Base-by-base conservation (phyloP, 2,113 vertebrate genomes). In the Oplegnathus fasciatus region DNA sequence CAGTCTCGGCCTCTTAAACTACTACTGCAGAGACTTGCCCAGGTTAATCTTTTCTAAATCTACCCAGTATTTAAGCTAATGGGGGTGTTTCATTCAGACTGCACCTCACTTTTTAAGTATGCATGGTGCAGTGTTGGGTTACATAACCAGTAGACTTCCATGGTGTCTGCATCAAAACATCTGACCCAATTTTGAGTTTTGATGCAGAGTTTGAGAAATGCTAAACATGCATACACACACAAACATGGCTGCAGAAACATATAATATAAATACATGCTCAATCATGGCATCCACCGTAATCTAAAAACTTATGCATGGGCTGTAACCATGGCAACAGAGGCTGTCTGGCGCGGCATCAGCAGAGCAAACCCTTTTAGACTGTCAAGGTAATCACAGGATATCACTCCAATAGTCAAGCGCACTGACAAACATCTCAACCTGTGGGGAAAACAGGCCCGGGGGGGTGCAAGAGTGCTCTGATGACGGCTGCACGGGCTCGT, bases 321-420 rank as follows among this genome's bases (percentile, higher is more conserved):
- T 50, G 90, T 93, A 86, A 86, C 92, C 89, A 90, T 90, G 80
- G 90, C 86, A 94, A 93, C 91, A 88, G 79, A 82, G 50, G 75
- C 54, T 58, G 79, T 44, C 58, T 84, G 52, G 75, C 37, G 24
- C 26, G 13, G 44, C 62, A 60, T 66, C 28, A 37, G 57, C 13
- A 0, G 15, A 65, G 77, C 76, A 40, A 80, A 62, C 44, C 62
- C 61, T 87, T 86, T 82, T 40, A 81, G 72, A 76, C 22, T 42
- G 72, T 84, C 75, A 82, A 86, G 54, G 74, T 86, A 85, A 91
- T 86, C 52, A 55, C 74, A 87, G 71, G 75, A 78, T 84, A 42
- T 84, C 55, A 57, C 52, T 71, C 57, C 57, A 55, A 50, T 20
- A 70, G 55, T 54, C 60, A 62, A 74, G 80, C 55, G 62, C 8